Base-by-base conservation (phyloP, 2,888 invertebrate species). In the Microchrysa polita region DNA sequence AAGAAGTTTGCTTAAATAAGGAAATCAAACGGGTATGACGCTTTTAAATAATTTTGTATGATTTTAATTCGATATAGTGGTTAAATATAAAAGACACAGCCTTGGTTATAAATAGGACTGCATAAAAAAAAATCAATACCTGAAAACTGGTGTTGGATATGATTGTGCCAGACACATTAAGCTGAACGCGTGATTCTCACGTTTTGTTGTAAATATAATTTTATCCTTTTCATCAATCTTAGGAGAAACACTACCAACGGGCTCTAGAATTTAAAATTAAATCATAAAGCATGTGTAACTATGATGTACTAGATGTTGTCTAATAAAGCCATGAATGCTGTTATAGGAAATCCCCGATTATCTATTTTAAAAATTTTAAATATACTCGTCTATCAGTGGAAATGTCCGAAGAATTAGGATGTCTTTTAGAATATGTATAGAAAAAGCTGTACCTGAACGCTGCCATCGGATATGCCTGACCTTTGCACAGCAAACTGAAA, bases 121-220 rank as follows among this genome's bases (percentile, higher is more conserved):
- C n/a, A n/a, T n/a, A n/a, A n/a, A n/a, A n/a, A n/a, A n/a, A n/a
- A n/a, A 42, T 16, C 12, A n/a, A 10, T 80, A 83, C 77, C 78
- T 77, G 75, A 73, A 77, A 40, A 77, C 74, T 22, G 82, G 82
- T 77, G 81, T 87, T 60, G 90, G 90, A 82, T 86, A 90, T 44
- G 91, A 91, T 86, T 93, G 92, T 74, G 91, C 91, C 74, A 91
- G 91, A 82, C 92, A 93, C 79, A 90, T 87, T 78, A 93, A 87
- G 67, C 90, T 88, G 79, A 90, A 80, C 52, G 86, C 86, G 65
- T 81, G 80, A 22, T 80, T 81, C 42, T 79, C 79, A 74, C 78
- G 72, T 71, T 79, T 80, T 14, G 80, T 81, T 4, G 81, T 76
- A 75, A 83, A 81, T 69, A 81, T 81, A 73, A 83, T 80, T 79